Evolutionary conservation across 2,797 vertebrate genomes (phyloP), one percentile per base, ranked within the genome.

Genomic region (Bovichtus variegatus): DNA sequence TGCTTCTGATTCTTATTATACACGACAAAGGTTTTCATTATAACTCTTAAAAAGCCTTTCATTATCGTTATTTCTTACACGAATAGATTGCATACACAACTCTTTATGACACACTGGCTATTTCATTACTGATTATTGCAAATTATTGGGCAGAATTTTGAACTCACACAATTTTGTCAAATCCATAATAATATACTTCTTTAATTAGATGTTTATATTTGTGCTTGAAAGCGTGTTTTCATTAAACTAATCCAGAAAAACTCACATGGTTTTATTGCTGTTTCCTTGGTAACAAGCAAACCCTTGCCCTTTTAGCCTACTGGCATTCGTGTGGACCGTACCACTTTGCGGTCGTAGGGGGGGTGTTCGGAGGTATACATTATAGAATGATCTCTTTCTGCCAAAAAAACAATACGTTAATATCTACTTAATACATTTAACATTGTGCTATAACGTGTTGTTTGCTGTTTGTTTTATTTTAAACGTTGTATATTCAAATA

Each of bases 261-360:
- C 66, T 74, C 81, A 77, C 81, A 79, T 81, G 81, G 84, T 92
- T 89, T 92, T 90, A 89, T 85, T 90, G 87, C 91, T 93, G 94
- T 95, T 95, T 85, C 94, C 94, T 92, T 94, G 94, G 94, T 87
- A 95, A 95, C 94, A 94, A 92, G 93, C 81, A 91, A 94, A 91
- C 94, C 94, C 91, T 93, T 94, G 93, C 93, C 94, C 93, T 95
- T 92, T 92, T 86, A 85, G 91, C 90, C 90, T 93, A 83, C 89
- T 93, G 93, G 92, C 92, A 93, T 91, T 92, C 89, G 71, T 88
- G 82, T 91, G 92, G 94, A 83, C 29, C 70, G 59, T 93, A 95
- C 94, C 93, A 93, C 70, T 71, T 78, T 82, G 16, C 12, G 1
- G 44, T 54, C 31, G 43, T 59, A 55, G 49, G 85, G 87, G 82